Percentiles rank a stretch among this genome's conserved stretches.
Conservation (phyloP, 2,797 vertebrate genomes). For the Eupleurogrammus muticus region DNA sequence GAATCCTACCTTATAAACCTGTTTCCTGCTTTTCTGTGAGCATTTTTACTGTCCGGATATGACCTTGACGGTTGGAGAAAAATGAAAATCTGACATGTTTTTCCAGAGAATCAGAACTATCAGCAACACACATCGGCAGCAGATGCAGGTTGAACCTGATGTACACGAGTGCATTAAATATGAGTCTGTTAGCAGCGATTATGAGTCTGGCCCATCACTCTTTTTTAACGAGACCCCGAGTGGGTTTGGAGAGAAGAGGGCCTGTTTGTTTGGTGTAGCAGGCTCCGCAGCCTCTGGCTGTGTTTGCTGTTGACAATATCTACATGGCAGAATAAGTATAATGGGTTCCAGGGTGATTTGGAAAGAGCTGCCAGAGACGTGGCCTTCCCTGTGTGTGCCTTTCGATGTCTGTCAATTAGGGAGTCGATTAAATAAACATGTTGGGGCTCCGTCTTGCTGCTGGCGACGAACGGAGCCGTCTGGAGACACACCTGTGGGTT, state of each 20-base stretch:
- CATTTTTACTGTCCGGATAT: too few relatives aligned
- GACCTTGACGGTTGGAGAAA: too few relatives aligned
- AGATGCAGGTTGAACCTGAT: not conserved
- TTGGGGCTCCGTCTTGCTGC: constrained; percentile 42
- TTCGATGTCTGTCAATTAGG: constrained; percentile 62
- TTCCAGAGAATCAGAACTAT: too few relatives aligned
- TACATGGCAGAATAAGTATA: constrained; percentile 53
- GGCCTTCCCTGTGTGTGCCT: constrained; percentile 15
- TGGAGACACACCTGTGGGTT: constrained; percentile 49
- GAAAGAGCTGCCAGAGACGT: constrained; percentile 38
- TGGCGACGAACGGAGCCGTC: constrained; percentile 47
- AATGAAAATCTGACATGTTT: too few relatives aligned
- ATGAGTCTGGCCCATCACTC: constrained; percentile 19
- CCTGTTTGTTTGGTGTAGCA: constrained; percentile 38
- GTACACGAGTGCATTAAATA: not conserved
- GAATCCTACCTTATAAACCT: too few relatives aligned
- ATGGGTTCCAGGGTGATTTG: constrained; percentile 60
- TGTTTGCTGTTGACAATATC: constrained; percentile 54
- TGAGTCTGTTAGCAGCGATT: constrained; percentile 19
- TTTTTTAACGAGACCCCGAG: constrained; percentile 43
- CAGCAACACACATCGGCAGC: too few relatives aligned
- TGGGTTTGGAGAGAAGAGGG: constrained; percentile 21
- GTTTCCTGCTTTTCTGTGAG: too few relatives aligned
- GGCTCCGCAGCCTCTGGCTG: constrained; percentile 42
- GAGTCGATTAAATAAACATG: constrained; percentile 54